Conservation (phyloP, 2,888 invertebrate species). For the Diaphora mendica region DNA sequence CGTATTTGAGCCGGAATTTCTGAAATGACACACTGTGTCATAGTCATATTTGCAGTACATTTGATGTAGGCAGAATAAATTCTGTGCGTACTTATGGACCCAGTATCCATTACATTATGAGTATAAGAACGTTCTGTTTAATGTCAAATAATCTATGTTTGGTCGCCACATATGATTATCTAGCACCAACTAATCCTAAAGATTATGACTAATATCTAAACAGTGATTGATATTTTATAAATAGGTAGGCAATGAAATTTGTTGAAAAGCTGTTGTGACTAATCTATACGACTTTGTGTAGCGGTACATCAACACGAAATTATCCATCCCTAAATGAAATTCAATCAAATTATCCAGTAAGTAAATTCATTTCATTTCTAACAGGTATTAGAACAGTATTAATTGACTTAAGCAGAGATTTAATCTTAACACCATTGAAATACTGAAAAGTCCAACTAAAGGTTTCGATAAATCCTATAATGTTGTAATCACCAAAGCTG, state of each 20-base stretch:
- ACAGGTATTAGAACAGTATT: background rate
- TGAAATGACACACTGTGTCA: background rate
- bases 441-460: background rate
- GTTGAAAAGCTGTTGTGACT: background rate
- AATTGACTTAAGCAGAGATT: background rate
- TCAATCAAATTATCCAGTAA: background rate
- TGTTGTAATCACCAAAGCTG: background rate
- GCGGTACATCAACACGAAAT: background rate
- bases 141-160: slow-evolving; percentile 37
- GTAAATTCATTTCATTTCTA: background rate
- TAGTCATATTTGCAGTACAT: background rate
- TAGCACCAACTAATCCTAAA: slow-evolving; percentile 17
- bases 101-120: slow-evolving; percentile 19
- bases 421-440: background rate
- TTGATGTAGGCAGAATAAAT: background rate
- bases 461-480: background rate
- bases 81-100: slow-evolving; percentile 3
- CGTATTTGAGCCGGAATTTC: background rate
- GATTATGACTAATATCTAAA: slow-evolving; percentile 31
- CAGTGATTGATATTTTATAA: background rate
- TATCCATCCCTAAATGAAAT: background rate
- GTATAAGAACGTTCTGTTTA: slow-evolving; percentile 30
- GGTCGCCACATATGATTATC: slow-evolving; percentile 11
- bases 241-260: background rate
- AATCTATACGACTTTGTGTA: background rate